Base-by-base conservation (phyloP, 2,113 vertebrate species). In the human region DNA sequence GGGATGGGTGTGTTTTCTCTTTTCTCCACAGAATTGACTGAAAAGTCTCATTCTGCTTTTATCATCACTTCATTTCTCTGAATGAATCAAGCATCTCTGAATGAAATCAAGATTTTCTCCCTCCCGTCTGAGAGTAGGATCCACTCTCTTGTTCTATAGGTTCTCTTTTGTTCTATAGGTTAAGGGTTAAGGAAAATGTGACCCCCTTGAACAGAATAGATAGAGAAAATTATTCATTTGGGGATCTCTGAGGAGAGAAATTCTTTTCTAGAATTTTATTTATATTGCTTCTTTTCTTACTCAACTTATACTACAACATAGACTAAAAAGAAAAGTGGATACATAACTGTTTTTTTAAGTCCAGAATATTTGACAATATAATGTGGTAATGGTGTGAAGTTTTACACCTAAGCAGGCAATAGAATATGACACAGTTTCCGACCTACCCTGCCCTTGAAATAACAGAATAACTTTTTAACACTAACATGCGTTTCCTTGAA, bases 401-500 rank as follows among this genome's bases (percentile, higher is more conserved):
- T 40, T 88, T 57, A 61, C 14, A 93, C 55, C 40, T 80, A 80
- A 96, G n/a, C 57, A 80, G 66, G 93, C 23, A 52, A 80, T 87
- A 52, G 84, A 83, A 35, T 50, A 25, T 48, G 93, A 80, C 4
- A 30, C 50, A n/a, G 86, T 72, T 96, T 89, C 52, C 6, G 73
- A 57, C n/a, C 40, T n/a, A 87, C 25, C n/a, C 20, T 20, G n/a
- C 40, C 55, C 45, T 12, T 70, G n/a, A 94, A 89, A 70, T 72
- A 95, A 87, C 81, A 90, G 84, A 93, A 14, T 75, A 87, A 96
- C 55, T 84, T 92, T 85, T 87, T 82, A 86, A 61, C 55, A 55
- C 30, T 80, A 83, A 94, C 95, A 72, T 52, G 38, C 25, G 6
- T 90, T 92, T 93, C 48, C 61, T 96, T 57, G 81, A 22, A 20